A percentile compares a stretch with the other conserved stretches of the same genome.
phyloP scores from a whole-genome alignment of 2,113 vertebrate species.

The Cottus gobio region DNA sequence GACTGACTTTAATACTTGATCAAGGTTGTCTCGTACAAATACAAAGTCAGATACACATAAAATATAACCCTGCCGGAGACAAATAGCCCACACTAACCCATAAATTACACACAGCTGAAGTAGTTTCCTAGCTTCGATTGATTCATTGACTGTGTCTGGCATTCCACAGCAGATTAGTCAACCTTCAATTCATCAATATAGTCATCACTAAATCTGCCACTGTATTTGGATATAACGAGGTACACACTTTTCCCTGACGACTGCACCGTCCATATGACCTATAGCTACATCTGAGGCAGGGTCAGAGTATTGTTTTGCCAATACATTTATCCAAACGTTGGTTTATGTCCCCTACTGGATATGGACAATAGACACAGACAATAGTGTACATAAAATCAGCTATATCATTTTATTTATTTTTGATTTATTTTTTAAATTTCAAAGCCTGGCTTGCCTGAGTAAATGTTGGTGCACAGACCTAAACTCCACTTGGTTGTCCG shows the following conservation, averaged over 20 bases:
- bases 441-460: not conserved
- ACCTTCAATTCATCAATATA: slow-evolving; percentile 28
- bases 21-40: slow-evolving; percentile 60
- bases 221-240: slow-evolving; percentile 28
- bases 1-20: slow-evolving; percentile 74
- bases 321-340: not conserved
- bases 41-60: slow-evolving; percentile 60
- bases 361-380: slow-evolving; percentile 4
- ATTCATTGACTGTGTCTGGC: slow-evolving; percentile 29
- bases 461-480: not conserved
- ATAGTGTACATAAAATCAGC: slow-evolving; percentile 1
- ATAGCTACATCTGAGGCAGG: not conserved
- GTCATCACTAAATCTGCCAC: slow-evolving; percentile 15
- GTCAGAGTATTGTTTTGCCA: not conserved
- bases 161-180: slow-evolving; percentile 19
- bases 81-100: slow-evolving; percentile 27
- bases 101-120: slow-evolving; percentile 45
- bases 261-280: not conserved
- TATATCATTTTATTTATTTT: slow-evolving; percentile 3
- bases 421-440: slow-evolving; percentile 4
- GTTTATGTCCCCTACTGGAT: not conserved
- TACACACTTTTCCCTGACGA: not conserved
- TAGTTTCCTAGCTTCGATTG: slow-evolving; percentile 21
- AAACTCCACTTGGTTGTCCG: not conserved
- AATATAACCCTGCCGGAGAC: slow-evolving; percentile 49